Base-by-base conservation (phyloP, 1,140 invertebrate genomes). In the Chrysomallon squamiferum region DNA sequence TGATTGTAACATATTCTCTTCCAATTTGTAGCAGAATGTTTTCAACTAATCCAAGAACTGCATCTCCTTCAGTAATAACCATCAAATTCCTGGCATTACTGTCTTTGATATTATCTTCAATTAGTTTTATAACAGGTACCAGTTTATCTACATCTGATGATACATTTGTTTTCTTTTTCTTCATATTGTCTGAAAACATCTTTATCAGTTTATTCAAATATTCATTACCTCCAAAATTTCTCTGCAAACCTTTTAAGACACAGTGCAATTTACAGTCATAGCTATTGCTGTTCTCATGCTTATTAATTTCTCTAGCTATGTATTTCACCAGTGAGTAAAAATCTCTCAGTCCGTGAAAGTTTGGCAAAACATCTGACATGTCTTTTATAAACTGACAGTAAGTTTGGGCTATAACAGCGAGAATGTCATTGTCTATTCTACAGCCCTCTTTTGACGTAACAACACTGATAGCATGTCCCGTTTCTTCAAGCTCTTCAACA, bases 341-440 rank as follows among this genome's bases (percentile, higher is more conserved):
- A 47, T 80, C 78, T 25, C 78, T 45, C 0, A 80, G 70, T 18
- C 78, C 78, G 65, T 78, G 77, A 49, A 78, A 80, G 59, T 80
- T 76, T 49, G 65, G 35, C 15, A 38, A 15, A 38, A 38, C 54
- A 22, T 66, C 68, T 27, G 49, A 61, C 18, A 33, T 35, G 3
- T 43, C 54, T 13, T 33, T 13, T 32, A 49, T 59, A 32, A 60
- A 74, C 22, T 70, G 61, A 20, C 62, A 50, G 54, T 78, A 79
- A 29, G 66, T 65, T 30, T 71, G 49, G 18, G 74, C 68, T 5
- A 78, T 59, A 18, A 60, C 59, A 13, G 45, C n/a, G 0, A 73
- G 7, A 30, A 7, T 15, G 6, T 47, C 27, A n/a, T 38, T 38
- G 35, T 38, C 35, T 7, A 38, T 15, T 1, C 29, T 54, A 6